phyloP scores from a whole-genome alignment of 2,113 vertebrate species.

The human region GRCh38 chr13:78718001-78718500 shows the following conservation, averaged over 20 bases:
- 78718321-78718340: not conserved
- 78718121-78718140: not conserved
- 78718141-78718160: not conserved
- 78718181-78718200: not conserved
- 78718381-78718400: not conserved
- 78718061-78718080: not conserved
- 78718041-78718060: not conserved
- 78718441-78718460: too few species aligned
- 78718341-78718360: not conserved
- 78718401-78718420: not conserved
- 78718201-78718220: not conserved
- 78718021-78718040: not conserved
- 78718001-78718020: not conserved
- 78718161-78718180: not conserved
- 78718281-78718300: not conserved
- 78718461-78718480: too few species aligned
- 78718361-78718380: not conserved
- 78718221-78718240: not conserved
- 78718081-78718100: not conserved
- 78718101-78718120: not conserved
- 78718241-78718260: not conserved
- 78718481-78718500: too few species aligned
- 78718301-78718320: not conserved
- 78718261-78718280: not conserved
- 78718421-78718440: too few species aligned